Conservation (phyloP, 1,140 invertebrate genomes). For the Trichogramma pretiosum region DNA sequence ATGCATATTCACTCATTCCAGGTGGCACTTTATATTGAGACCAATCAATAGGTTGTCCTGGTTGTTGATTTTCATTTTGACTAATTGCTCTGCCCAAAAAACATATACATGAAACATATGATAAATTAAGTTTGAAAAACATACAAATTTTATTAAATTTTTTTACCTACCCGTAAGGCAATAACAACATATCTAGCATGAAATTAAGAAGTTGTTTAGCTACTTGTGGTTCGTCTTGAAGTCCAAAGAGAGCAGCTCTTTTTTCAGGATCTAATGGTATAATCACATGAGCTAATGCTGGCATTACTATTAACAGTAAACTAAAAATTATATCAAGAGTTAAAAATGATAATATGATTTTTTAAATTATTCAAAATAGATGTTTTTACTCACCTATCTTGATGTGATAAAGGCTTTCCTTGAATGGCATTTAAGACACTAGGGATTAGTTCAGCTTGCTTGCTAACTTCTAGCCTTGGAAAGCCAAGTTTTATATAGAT, state of each 20-base stretch:
- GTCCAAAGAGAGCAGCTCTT: conserved; percentile 51
- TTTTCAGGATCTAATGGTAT: conserved; percentile 57
- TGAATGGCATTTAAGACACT: conserved; percentile 69
- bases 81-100: conserved; percentile 23
- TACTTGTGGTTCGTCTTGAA: conserved; percentile 52
- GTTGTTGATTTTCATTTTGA: conserved; percentile 30
- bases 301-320: conserved; percentile 71
- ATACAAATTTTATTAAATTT: conserved; percentile 9
- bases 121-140: too few relatives aligned
- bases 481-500: conserved; percentile 91
- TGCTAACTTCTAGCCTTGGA: conserved; percentile 64
- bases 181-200: conserved; percentile 71
- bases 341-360: conserved; percentile 9
- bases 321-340: conserved; percentile 41
- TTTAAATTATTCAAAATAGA: conserved; percentile 6
- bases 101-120: conserved; percentile 15
- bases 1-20: conserved; percentile 69
- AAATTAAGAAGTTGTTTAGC: conserved; percentile 64
- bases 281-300: conserved; percentile 64
- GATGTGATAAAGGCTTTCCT: conserved; percentile 72
- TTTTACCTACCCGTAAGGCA: conserved; percentile 75
- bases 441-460: conserved; percentile 69
- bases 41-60: conserved; percentile 33
- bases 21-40: conserved; percentile 60
- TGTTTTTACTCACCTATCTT: conserved; percentile 61